Percentiles rank a stretch among this genome's conserved stretches.
These are phyloP conservation scores for Catostomus latipinnis DNA, from an alignment of 2,797 vertebrate species.

Conservation along the genomic window DNA sequence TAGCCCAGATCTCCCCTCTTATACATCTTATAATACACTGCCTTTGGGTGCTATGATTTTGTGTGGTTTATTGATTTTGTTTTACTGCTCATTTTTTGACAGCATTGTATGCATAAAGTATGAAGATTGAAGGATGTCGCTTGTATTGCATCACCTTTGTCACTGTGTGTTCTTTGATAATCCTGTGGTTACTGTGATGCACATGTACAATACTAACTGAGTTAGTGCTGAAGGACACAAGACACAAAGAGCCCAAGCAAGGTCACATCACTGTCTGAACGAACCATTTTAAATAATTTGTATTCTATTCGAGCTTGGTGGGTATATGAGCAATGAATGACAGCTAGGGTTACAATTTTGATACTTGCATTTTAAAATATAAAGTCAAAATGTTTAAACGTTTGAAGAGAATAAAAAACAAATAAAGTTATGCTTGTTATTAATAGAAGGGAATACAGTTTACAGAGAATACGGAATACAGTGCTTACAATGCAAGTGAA, in stretches of 20 bases:
- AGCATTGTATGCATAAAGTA: slow-evolving; percentile 23
- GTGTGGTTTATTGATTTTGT: slow-evolving; percentile 11
- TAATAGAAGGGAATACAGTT: background rate
- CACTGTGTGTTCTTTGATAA: slow-evolving; percentile 1
- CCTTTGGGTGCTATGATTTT: background rate
- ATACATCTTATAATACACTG: background rate
- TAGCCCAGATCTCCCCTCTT: background rate
- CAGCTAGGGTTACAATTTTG: background rate
- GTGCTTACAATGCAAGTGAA: no score
- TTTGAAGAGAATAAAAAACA: background rate
- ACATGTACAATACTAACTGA: slow-evolving; percentile 8
- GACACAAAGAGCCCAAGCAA: slow-evolving; percentile 2
- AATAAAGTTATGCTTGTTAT: background rate
- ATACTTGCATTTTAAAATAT: background rate
- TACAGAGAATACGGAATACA: background rate
- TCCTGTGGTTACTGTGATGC: background rate
- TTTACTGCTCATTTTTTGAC: slow-evolving; percentile 4
- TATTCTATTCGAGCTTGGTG: background rate
- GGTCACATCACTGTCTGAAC: slow-evolving; percentile 22
- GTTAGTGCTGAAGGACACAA: slow-evolving; percentile 31
- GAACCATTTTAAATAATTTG: background rate
- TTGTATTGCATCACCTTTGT: slow-evolving; percentile 33
- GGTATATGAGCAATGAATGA: background rate
- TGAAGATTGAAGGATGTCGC: slow-evolving; percentile 35
- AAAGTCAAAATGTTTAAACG: background rate